Base-by-base conservation (phyloP, 2,888 invertebrate species). In the Osedax frankpressi region DNA sequence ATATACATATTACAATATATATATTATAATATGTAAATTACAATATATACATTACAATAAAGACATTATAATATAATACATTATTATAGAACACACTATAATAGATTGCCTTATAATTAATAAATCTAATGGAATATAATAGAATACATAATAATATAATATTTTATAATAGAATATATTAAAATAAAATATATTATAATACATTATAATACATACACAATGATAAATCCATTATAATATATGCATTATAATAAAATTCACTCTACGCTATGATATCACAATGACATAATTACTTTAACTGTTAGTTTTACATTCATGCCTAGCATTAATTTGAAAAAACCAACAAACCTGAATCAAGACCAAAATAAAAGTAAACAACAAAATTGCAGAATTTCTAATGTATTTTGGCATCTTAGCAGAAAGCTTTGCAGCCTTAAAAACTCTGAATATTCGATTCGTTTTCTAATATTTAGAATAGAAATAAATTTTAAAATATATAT, bases 371-470 rank as follows among this genome's bases (percentile, higher is more conserved):
- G 44, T 11, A 44, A 6, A 44, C 19, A 19, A 44, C 6, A 44
- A 11, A 19, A 44, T 44, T 44, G 44, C 44, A 11, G 44, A 44
- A 44, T 44, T 44, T 19, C 19, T 44, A 44, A 44, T 76, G 68
- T 77, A 76, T 19, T 62, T 71, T 1, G 78, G 79, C 59, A 75
- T 63, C n/a, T 70, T 73, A 44, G 72, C 76, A 1, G 73, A 63
- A 14, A 72, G 29, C 60, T 71, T 74, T 1, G 69, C 73, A 1
- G 69, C 60, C 25, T 30, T 30, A 63, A 75, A 75, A 26, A 75
- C 72, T n/a, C 75, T 65, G 59, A 74, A 75, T 3, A 75, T 74
- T 11, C 74, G 24, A 44, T 44, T 74, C 6, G 74, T 74, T 59
- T 75, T 75, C 69, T 69, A 28, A 28, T 28, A 69, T 19, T 19